These are phyloP conservation scores for Zalophus californianus DNA, from an alignment of 2,797 vertebrate species.

Conservation along the genomic window DNA sequence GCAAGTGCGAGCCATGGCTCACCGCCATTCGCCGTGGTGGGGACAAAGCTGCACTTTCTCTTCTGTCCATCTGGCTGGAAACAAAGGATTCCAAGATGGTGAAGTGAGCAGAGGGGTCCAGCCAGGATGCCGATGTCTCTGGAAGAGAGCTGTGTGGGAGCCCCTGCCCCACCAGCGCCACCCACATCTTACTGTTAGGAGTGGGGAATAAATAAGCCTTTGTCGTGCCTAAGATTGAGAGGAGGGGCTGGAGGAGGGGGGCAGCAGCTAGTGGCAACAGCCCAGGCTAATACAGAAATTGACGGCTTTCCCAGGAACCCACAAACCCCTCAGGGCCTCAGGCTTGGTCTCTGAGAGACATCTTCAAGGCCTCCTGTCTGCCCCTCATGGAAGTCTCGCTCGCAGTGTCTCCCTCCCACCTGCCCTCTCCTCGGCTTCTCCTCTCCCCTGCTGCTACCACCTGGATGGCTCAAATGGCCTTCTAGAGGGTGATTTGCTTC, in stretches of 20 bases:
- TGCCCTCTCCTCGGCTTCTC: neutral
- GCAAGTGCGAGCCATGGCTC: neutral
- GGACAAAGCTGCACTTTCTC: neutral
- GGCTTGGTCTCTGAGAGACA: neutral
- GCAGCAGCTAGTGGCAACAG: neutral
- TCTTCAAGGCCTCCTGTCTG: neutral
- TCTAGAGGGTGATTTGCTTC: neutral
- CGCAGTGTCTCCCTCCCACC: neutral
- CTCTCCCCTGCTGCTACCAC: neutral
- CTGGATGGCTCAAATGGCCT: neutral
- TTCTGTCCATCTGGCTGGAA: neutral
- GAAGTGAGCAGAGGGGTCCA: neutral
- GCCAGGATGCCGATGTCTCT: neutral
- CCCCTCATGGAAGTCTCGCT: neutral
- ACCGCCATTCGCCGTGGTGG: neutral
- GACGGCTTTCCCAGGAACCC: neutral
- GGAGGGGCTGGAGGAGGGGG: neutral
- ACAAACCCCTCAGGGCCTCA: neutral
- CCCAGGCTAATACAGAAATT: neutral
- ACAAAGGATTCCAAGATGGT: neutral
- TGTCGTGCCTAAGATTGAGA: neutral
- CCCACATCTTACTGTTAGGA: neutral
- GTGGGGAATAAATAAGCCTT: neutral
- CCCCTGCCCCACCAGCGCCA: fast-evolving
- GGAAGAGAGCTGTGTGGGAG: neutral